Evolutionary conservation across 2,797 vertebrate genomes (phyloP), one percentile per base, ranked within the genome.

Genomic region (Semaprochilodus insignis): DNA sequence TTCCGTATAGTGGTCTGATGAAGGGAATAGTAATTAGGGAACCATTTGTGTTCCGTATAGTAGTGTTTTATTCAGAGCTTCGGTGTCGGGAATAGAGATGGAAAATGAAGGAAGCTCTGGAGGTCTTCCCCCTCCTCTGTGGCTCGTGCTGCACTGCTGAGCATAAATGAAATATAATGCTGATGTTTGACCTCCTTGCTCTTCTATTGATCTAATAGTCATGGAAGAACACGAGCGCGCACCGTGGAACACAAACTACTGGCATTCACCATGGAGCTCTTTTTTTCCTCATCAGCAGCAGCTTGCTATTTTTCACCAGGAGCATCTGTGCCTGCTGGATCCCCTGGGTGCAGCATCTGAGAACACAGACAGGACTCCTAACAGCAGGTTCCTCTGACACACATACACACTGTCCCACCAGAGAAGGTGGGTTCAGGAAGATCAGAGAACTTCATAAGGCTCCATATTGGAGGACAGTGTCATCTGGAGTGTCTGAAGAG

Each of bases 351-450:
- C 60, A 27, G 13, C 23, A 15, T 25, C 60, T 25, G 23, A 63
- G 60, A 63, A 63, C 60, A 27, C 60, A 63, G 60, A 11, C 34
- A 25, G 69, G 44, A 19, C 19, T 48, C 67, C 67, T 40, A 48
- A 23, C 48, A 15, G 48, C 23, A 70, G 19, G 60, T 36, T 31
- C 74, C 66, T 80, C 69, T 34, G 34, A 69, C 78, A 62, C n/a
- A 51, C 70, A 67, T 25, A 27, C 60, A 63, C 60, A 63, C 60
- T 14, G 19, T 3, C 44, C 65, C 78, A 21, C 55, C n/a, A 31
- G 14, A 52, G 14, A 72, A 51, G 69, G n/a, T 51, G 11, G 66
- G 40, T 25, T 54, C 48, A 25, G 27, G 2, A 66, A 54, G 48
- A 72, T 54, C 70, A 54, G 23, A 54, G 23, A 19, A 11, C 23